Base-by-base conservation (phyloP, 2,797 vertebrate genomes). In the Centropyge bicolor region DNA sequence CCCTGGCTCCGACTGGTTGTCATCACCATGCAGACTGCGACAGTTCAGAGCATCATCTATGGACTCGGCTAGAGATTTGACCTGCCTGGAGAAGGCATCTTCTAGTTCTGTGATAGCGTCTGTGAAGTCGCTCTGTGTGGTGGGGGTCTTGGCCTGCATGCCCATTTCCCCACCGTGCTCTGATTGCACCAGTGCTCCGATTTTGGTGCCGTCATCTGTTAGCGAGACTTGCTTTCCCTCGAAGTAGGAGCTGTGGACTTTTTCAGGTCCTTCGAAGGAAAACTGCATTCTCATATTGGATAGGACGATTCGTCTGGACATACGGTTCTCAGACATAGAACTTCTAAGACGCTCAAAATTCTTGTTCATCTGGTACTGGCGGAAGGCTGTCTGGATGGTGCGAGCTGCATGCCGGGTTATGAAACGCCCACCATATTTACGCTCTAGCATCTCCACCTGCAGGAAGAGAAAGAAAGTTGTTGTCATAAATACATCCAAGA, bases 261-360 rank as follows among this genome's bases (percentile, higher is more conserved):
- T 99, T 94, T 99, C 98, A 88, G 98, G 97, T 81, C 97, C 98
- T 96, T 99, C 98, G 87, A 99, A 98, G 73, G 98, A 99, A 96
- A 99, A 98, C 97, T 99, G 98, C 98, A 99, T 98, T 94, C 98
- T 97, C 98, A 99, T 99, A 95, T 99, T 99, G 97, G 98, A 99
- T 77, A 99, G 94, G 83, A 99, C 98, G 13, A 99, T 99, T 61
- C 98, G 96, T 86, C 98, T 96, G 52, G 98, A 99, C 98, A 99
- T 99, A 84, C 97, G 98, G 94, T 97, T 99, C 93, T 99, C 98
- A 0, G 98, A 99, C 98, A 99, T 99, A 95, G 97, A 99, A 95
- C 98, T 99, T 88, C 98, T 93, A 48, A 99, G 96, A 49, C 98
- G 97, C 93, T 99, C 98, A 73, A 99, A 99, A 90, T 99, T 99